A percentile compares a stretch with the other conserved stretches of the same genome.
phyloP scores from a whole-genome alignment of 2,113 vertebrate genomes.

The Turnix velox region DNA sequence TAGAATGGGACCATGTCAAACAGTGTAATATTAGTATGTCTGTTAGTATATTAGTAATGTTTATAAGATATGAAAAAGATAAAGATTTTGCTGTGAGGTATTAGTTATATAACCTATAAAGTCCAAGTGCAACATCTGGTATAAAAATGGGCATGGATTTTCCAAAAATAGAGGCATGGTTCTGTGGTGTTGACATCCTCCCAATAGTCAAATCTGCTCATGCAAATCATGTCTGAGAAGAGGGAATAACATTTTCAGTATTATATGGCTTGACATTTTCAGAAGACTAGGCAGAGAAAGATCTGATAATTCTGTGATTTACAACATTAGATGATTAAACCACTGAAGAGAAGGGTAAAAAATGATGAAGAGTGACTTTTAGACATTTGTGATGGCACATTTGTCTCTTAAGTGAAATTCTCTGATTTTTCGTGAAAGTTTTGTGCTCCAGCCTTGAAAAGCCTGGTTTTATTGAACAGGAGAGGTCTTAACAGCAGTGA shows the following conservation, averaged over 20 bases:
- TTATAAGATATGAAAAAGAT: not conserved
- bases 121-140: not conserved
- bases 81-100: not conserved
- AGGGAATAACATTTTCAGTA: not conserved
- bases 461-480: not conserved
- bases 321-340: not conserved
- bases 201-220: not conserved
- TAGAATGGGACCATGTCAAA: not conserved
- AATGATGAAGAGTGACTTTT: not conserved
- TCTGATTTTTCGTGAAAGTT: not conserved
- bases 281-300: not conserved
- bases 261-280: not conserved
- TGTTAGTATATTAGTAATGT: too few relatives aligned
- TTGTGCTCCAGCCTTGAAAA: not conserved
- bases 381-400: not conserved
- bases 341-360: not conserved
- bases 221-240: not conserved
- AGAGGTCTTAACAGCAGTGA: not conserved
- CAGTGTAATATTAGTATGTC: not conserved
- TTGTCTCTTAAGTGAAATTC: not conserved
- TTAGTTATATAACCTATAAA: not conserved
- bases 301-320: not conserved
- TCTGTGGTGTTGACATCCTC: not conserved
- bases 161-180: not conserved
- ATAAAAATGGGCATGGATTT: not conserved